A percentile compares a stretch with the other conserved stretches of the same genome.
Conservation (phyloP, 2,797 vertebrate genomes). For the Argyrosomus regius region DNA sequence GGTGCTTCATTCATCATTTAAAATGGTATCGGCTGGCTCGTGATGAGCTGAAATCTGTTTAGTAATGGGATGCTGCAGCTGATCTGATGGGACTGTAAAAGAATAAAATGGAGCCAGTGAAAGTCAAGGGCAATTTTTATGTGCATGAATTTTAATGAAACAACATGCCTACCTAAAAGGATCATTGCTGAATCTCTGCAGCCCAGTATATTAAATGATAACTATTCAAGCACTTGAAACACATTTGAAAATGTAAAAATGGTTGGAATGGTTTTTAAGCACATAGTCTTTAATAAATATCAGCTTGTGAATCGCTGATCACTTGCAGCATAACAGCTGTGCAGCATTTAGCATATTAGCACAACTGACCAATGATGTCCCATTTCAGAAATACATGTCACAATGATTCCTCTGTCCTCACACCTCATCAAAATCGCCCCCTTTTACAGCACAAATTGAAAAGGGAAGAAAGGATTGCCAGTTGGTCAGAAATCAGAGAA, state of each 20-base stretch:
- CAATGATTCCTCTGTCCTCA: neutral
- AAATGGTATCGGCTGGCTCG: conserved; percentile 45
- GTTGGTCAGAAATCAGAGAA: neutral
- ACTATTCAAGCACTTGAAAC: conserved; percentile 10
- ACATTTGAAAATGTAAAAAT: conserved; percentile 12
- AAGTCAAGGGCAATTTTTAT: conserved; percentile 66
- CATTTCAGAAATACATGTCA: conserved; percentile 7
- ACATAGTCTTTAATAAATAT: conserved; percentile 3
- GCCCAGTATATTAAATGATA: conserved; percentile 1
- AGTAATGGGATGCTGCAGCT: conserved; percentile 52
- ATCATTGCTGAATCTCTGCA: conserved; percentile 14
- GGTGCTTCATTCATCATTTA: conserved; percentile 41
- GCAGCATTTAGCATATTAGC: conserved; percentile 19
- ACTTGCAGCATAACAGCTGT: conserved; percentile 15
- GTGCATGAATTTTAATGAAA: conserved; percentile 62
- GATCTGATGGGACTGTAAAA: conserved; percentile 58
- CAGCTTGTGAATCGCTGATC: neutral
- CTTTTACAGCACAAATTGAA: neutral
- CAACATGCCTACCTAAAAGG: conserved; percentile 34
- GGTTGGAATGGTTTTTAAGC: neutral
- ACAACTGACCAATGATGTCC: neutral
- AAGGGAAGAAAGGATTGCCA: neutral
- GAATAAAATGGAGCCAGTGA: conserved; percentile 47
- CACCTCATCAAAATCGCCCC: neutral
- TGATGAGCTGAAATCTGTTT: conserved; percentile 52